Conservation (phyloP, 2,888 invertebrate genomes). For the Alcis repandata region DNA sequence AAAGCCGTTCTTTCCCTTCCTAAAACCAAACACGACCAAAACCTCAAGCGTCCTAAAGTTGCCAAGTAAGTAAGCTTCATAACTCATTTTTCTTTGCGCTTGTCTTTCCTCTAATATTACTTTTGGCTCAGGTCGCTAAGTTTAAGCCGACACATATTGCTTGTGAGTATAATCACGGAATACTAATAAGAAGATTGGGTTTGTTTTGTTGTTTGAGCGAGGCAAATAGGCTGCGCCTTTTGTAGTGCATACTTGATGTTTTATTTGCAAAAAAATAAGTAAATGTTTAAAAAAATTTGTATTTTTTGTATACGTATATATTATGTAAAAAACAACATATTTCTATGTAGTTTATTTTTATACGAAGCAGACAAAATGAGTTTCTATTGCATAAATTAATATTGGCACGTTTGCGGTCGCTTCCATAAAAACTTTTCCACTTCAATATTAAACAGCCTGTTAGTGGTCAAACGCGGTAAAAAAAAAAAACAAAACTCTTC, state of each 20-base stretch:
- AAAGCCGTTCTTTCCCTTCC: background rate
- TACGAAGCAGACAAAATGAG: too few species aligned
- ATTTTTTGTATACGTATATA: background rate
- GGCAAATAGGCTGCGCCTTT: background rate
- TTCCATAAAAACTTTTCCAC: background rate
- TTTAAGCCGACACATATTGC: slow-evolving; percentile 31
- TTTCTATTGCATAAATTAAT: too few species aligned
- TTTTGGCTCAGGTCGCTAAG: slow-evolving; percentile 28
- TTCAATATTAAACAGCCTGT: too few species aligned
- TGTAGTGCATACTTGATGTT: too few species aligned
- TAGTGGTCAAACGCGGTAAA: too few species aligned
- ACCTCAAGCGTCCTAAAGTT: slow-evolving; percentile 7
- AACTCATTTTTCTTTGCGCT: slow-evolving; percentile 29
- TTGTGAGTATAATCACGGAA: slow-evolving; percentile 12
- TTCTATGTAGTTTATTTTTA: too few species aligned
- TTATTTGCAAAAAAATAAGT: too few species aligned
- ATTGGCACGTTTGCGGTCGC: background rate
- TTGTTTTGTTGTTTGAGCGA: slow-evolving; percentile 6
- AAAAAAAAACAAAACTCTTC: too few species aligned
- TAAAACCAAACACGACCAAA: background rate
- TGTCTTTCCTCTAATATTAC: slow-evolving; percentile 25
- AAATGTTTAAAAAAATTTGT: too few species aligned
- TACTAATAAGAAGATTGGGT: slow-evolving; percentile 22
- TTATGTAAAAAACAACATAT: too few species aligned
- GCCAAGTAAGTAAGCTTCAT: slow-evolving; percentile 21